Conservation (phyloP, 2,797 vertebrate species). For the Heliangelus exortis region DNA sequence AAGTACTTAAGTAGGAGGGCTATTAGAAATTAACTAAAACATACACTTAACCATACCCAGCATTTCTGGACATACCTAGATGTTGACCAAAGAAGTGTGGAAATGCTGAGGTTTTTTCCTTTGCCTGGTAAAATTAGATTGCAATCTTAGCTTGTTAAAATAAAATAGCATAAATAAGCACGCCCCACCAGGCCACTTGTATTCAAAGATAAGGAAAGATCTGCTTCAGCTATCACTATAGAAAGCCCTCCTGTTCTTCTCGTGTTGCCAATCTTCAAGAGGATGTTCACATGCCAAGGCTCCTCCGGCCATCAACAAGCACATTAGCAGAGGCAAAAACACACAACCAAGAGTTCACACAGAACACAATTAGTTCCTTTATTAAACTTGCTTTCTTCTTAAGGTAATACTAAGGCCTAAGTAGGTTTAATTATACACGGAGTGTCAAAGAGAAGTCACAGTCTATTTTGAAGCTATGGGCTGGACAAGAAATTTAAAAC, state of each 20-base stretch:
- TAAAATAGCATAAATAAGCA: background rate
- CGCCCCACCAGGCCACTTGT: background rate
- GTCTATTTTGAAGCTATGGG: background rate
- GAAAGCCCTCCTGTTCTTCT: background rate
- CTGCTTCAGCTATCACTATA: background rate
- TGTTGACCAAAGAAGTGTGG: background rate
- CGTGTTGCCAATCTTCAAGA: background rate
- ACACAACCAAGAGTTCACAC: rapidly evolving
- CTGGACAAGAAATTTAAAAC: background rate
- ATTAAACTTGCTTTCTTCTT: background rate
- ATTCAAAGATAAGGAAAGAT: background rate
- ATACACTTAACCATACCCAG: background rate
- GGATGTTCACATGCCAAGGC: rapidly evolving
- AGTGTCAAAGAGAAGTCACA: background rate
- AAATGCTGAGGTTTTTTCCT: background rate
- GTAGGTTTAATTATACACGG: background rate
- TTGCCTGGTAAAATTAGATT: background rate
- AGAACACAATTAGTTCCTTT: background rate
- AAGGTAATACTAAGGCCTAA: background rate
- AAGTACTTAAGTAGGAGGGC: background rate
- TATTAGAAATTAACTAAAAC: background rate
- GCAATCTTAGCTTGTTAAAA: background rate
- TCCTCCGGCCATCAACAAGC: background rate
- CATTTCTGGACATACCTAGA: background rate
- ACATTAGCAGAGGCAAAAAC: rapidly evolving